phyloP scores from a whole-genome alignment of 2,888 invertebrate genomes.

The Amblyjoppa fuscipennis region DNA sequence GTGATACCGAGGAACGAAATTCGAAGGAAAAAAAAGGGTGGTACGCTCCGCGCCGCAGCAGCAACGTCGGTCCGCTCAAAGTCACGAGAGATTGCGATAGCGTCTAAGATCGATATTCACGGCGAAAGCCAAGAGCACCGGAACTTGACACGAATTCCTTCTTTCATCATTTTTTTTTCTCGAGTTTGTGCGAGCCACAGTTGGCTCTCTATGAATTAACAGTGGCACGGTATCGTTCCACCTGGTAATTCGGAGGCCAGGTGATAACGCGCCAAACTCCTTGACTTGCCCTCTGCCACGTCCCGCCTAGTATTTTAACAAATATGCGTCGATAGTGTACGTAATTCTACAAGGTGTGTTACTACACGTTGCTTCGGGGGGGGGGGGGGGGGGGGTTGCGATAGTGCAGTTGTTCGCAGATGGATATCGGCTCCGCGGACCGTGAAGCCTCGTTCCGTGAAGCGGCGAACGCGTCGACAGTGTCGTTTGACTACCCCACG shows the following conservation, averaged over 20 bases:
- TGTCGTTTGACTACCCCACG: slow-evolving; percentile 41
- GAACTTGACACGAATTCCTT: slow-evolving; percentile 54
- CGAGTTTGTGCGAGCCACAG: not conserved
- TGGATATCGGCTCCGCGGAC: slow-evolving; percentile 78
- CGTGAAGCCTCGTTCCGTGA: slow-evolving; percentile 71
- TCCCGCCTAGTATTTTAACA: slow-evolving; percentile 39
- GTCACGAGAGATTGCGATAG: slow-evolving; percentile 69
- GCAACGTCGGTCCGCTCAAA: slow-evolving; percentile 27
- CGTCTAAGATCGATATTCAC: slow-evolving; percentile 64
- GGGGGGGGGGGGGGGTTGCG: slow-evolving; percentile 51
- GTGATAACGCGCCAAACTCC: slow-evolving; percentile 77
- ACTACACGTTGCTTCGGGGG: slow-evolving; percentile 56
- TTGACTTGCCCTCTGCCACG: slow-evolving; percentile 48
- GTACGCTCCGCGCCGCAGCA: not conserved
- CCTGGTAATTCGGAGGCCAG: slow-evolving; percentile 72
- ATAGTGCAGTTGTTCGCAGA: slow-evolving; percentile 72
- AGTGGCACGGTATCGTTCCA: slow-evolving; percentile 50
- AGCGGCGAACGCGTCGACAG: slow-evolving; percentile 66
- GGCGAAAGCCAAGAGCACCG: slow-evolving; percentile 64
- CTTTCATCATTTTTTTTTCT: not conserved
- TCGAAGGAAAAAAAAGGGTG: not conserved
- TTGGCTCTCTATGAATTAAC: not conserved
- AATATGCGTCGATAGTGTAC: slow-evolving; percentile 34
- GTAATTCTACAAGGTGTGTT: slow-evolving; percentile 44
- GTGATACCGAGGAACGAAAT: slow-evolving; percentile 1